Percentiles rank a stretch among this genome's conserved stretches.
Evolutionary conservation across 2,797 vertebrate species (phyloP).

Genomic region (Pogoniulus pusillus): DNA sequence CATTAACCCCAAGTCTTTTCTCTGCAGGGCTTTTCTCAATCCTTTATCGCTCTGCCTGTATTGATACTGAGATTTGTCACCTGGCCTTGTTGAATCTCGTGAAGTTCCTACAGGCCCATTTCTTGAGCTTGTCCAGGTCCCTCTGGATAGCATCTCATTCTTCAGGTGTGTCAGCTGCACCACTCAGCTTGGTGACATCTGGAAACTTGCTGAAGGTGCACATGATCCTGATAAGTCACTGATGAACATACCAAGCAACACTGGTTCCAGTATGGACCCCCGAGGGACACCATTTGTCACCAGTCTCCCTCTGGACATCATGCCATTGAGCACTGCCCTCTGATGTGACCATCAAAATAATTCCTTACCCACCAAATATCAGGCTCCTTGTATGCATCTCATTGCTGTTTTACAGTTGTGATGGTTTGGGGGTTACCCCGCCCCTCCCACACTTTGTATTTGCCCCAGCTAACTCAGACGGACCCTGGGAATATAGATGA

Average conservation of each 20-base stretch:
- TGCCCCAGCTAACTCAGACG: too few species aligned
- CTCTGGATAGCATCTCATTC: neutral
- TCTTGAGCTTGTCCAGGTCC: neutral
- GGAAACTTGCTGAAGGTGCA: neutral
- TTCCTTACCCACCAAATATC: neutral
- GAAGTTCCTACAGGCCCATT: neutral
- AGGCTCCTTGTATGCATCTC: neutral
- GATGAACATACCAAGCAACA: neutral
- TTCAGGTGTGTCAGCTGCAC: accelerated
- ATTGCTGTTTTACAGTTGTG: neutral
- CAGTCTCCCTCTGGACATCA: neutral
- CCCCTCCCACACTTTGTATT: too few species aligned
- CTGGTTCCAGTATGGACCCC: accelerated
- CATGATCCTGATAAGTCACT: neutral
- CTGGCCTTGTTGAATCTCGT: neutral
- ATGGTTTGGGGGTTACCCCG: too few species aligned
- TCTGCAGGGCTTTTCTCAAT: neutral
- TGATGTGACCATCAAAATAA: neutral
- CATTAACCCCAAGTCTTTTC: neutral
- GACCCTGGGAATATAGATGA: too few species aligned
- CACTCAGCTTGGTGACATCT: neutral
- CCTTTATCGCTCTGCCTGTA: neutral
- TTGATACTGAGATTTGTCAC: neutral
- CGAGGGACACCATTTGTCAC: neutral
- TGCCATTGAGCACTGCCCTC: neutral